phyloP scores from a whole-genome alignment of 2,888 invertebrate species.

The Dolichopus griseipennis region DNA sequence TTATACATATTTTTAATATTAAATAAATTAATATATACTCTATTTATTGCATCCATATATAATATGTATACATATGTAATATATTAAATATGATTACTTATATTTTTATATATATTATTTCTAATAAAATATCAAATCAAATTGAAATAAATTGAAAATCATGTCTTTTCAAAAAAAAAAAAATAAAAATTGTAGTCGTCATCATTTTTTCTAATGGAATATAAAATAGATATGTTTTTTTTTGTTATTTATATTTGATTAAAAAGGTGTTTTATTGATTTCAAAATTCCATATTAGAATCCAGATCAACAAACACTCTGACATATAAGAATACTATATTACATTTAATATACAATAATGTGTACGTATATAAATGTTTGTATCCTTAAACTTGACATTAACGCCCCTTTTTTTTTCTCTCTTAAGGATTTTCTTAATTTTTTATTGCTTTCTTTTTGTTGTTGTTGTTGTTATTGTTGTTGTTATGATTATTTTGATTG shows the following conservation, averaged over 20 bases:
- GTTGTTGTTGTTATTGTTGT: background rate
- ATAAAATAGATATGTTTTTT: background rate
- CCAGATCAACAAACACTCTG: too few species aligned
- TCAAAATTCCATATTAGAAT: background rate
- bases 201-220: background rate
- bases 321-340: too few species aligned
- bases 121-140: too few species aligned
- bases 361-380: background rate
- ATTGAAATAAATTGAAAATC: too few species aligned
- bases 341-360: background rate
- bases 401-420: background rate
- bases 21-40: too few species aligned
- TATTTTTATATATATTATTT: too few species aligned
- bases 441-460: background rate
- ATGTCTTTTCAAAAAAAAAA: too few species aligned
- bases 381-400: background rate
- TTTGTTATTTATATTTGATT: background rate
- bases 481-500: background rate
- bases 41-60: too few species aligned
- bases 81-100: too few species aligned
- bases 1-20: too few species aligned
- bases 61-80: too few species aligned
- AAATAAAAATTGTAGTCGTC: too few species aligned
- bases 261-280: conserved; percentile 6
- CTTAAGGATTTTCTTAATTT: background rate